phyloP scores from a whole-genome alignment of 1,140 invertebrate species.

The Drosophila aff. region DNA sequence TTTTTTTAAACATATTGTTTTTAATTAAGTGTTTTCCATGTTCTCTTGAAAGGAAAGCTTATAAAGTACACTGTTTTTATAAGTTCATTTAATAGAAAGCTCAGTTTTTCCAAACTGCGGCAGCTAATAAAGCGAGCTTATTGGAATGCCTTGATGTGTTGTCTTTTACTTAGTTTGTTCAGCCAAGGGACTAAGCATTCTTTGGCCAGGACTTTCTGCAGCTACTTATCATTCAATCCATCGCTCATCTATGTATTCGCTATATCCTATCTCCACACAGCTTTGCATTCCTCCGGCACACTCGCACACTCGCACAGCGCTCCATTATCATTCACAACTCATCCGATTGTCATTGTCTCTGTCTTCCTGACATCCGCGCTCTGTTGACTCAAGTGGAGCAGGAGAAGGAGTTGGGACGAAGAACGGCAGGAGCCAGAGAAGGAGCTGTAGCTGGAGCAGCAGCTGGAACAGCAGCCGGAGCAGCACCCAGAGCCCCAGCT shows the following conservation, averaged over 20 bases:
- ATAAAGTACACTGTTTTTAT: not conserved
- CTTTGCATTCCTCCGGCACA: constrained; percentile 12
- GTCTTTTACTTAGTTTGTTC: not conserved
- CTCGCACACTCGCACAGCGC: constrained; percentile 11
- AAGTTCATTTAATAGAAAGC: not conserved
- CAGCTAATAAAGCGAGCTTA: not conserved
- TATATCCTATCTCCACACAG: constrained; percentile 33
- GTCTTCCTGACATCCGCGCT: constrained; percentile 49
- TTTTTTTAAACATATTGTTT: not conserved
- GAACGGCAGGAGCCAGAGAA: not conserved
- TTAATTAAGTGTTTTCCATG: not conserved
- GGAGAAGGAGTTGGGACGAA: not conserved
- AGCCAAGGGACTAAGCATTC: constrained; percentile 15
- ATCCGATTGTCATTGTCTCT: constrained; percentile 81
- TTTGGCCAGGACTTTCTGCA: constrained; percentile 18
- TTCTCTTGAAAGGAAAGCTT: too few relatives aligned
- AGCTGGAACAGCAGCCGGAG: not conserved
- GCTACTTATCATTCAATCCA: constrained; percentile 62
- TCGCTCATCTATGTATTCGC: constrained; percentile 49
- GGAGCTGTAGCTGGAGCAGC: not conserved
- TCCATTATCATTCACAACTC: constrained; percentile 81
- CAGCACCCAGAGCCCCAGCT: not conserved
- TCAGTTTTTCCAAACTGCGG: not conserved
- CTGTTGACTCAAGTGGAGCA: constrained; percentile 51
- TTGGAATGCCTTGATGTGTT: not conserved